Evolutionary conservation across 1,140 invertebrate genomes (phyloP).

Genomic region (Drosophila repletoides): DNA sequence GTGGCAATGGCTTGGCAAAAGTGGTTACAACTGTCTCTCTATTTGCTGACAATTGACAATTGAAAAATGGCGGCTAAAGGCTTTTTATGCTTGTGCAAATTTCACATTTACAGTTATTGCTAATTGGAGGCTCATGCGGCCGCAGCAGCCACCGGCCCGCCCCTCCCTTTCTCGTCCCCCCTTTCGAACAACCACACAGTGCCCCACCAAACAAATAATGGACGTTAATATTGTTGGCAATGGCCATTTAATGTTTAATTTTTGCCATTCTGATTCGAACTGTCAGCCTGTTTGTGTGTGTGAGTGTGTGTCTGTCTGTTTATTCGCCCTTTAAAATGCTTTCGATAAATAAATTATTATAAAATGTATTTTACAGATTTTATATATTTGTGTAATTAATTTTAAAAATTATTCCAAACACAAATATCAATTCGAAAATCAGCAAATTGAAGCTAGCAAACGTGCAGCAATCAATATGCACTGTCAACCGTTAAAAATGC

Average conservation of each 20-base stretch:
- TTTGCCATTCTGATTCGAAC: conserved; percentile 27
- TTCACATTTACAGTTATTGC: conserved; percentile 80
- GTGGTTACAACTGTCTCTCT: conserved; percentile 35
- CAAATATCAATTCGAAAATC: conserved; percentile 51
- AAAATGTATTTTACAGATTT: conserved; percentile 81
- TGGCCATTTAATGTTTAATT: conserved; percentile 80
- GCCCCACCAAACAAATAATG: conserved; percentile 59
- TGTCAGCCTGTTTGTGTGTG: neutral
- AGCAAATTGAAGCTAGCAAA: conserved; percentile 5
- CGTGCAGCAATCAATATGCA: conserved; percentile 45
- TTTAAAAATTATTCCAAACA: conserved; percentile 81
- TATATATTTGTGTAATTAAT: conserved; percentile 80
- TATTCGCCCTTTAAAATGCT: conserved; percentile 61
- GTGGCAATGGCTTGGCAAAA: conserved; percentile 17
- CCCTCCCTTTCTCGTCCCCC: neutral
- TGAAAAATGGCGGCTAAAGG: conserved; percentile 78
- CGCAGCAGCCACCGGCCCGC: conserved; percentile 33
- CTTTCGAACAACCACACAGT: neutral
- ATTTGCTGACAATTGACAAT: conserved; percentile 72
- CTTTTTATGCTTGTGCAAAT: conserved; percentile 76
- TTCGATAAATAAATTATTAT: conserved; percentile 81
- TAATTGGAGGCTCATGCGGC: conserved; percentile 79
- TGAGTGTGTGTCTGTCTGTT: conserved; percentile 20
- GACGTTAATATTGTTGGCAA: conserved; percentile 75
- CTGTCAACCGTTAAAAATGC: conserved; percentile 57